Base-by-base conservation (phyloP, 2,113 vertebrate species). In the Odobenus rosmarus region DNA sequence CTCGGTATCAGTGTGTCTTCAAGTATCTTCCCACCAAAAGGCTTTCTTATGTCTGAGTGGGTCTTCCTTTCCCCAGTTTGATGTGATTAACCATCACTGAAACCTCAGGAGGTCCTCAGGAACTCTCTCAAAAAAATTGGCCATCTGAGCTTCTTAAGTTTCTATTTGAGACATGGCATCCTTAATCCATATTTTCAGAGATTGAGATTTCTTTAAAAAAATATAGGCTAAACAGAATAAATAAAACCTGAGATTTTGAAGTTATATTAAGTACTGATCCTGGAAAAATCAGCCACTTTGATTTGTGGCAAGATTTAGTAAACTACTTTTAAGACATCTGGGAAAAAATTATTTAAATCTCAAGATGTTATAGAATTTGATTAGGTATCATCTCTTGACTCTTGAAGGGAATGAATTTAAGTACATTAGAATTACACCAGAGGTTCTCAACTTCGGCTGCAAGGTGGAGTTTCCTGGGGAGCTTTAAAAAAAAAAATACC, bases 331-430 rank as follows among this genome's bases (percentile, higher is more conserved):
- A 88, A 61, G 81, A 93, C 24, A 83, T 67, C 59, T 83, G 36
- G 64, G 28, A 14, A 90, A 88, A 85, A 31, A 36, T 31, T 67
- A 72, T 80, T 86, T 69, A 83, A 94, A 84, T 39, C 33, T 79
- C 23, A 94, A 86, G 7, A 55, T 88, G n/a, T 95, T 87, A 94
- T 28, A 86, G 31, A 89, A 31, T 91, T 95, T 61, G 61, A 24
- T 76, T 77, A 92, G 51, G 23, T 62, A 0, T 46, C 59, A 83
- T 62, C 42, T 80, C 55, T 92, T 88, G 19, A 69, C 26, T 92
- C 51, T 36, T 96, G 53, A 88, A 85, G 76, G 28, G 93, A 49
- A n/a, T 94, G n/a, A 79, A 79, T 64, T 90, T 92, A 93, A 88
- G 24, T 74, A 93, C 12, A 14, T 39, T 90, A 26, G 33, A 90